These are phyloP conservation scores for Leptatherina wallacei DNA, from an alignment of 2,797 vertebrate genomes.

Conservation along the genomic window DNA sequence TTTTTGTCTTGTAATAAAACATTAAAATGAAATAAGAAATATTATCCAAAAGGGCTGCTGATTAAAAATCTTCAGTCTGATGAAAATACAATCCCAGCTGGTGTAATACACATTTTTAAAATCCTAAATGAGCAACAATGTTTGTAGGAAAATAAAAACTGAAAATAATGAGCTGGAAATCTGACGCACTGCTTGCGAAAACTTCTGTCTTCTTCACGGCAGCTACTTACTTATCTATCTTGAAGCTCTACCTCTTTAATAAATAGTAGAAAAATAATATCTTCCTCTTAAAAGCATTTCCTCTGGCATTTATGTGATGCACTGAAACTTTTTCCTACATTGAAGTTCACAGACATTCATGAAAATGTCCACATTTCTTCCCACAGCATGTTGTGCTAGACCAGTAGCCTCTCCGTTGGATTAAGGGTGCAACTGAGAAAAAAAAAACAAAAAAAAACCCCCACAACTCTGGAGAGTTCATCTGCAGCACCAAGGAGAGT, in stretches of 20 bases:
- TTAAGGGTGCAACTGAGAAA: slow-evolving; percentile 22
- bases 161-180: slow-evolving; percentile 35
- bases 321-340: slow-evolving; percentile 77
- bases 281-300: slow-evolving; percentile 78
- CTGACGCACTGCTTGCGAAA: slow-evolving; percentile 21
- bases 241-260: slow-evolving; percentile 87
- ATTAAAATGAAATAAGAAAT: slow-evolving; percentile 10
- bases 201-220: slow-evolving; percentile 21
- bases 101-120: slow-evolving; percentile 3
- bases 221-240: slow-evolving; percentile 49
- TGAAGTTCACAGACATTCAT: slow-evolving; percentile 56
- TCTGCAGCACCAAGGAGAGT: slow-evolving; percentile 13
- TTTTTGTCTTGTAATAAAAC: background rate
- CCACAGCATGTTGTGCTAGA: slow-evolving; percentile 12
- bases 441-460: slow-evolving; percentile 1
- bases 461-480: slow-evolving; percentile 12
- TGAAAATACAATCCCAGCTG: slow-evolving; percentile 12
- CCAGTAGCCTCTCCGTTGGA: slow-evolving; percentile 20
- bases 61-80: background rate
- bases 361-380: slow-evolving; percentile 35
- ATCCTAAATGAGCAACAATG: slow-evolving; percentile 19
- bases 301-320: slow-evolving; percentile 76
- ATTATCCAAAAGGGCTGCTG: slow-evolving; percentile 21
- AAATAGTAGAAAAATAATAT: slow-evolving; percentile 99
- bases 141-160: slow-evolving; percentile 3